Evolutionary conservation across 2,113 vertebrate species (phyloP), one percentile per base, ranked within the genome.

Genomic region (Rhadina sibilatrix): DNA sequence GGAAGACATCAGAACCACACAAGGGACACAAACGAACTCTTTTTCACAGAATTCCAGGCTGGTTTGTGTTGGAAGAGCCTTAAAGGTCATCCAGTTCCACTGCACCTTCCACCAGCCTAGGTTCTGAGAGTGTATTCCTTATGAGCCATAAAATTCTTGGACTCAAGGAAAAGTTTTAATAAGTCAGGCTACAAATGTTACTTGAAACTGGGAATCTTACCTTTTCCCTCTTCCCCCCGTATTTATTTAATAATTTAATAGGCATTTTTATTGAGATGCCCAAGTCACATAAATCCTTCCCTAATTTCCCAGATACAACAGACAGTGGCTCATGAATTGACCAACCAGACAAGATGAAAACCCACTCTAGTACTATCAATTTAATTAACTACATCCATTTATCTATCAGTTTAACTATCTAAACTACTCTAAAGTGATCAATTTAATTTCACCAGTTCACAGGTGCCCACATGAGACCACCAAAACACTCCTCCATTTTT

Each of bases 151-250:
- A 72, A 88, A 18, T 9, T 15, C 61, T 54, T n/a, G 6, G 5
- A 61, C 20, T 13, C 37, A 60, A 61, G 37, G n/a, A 83, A 72
- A 71, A 80, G 12, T 33, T 15, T 52, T 25, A 63, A 35, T 35
- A 71, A 75, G 3, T 25, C 35, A 82, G 52, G 23, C 18, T 64
- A 79, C 23, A 83, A 40, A 59, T 38, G 21, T 21, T 66, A 54
- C 23, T 83, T 68, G 33, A 92, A 53, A 12, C 25, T 68, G 19
- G 9, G 16, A 87, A 71, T 46, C 11, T 15, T 42, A 23, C 11
- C 24, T 50, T 38, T 22, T 10, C 12, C 7, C 12, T 23, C 24
- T 10, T 10, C 2, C 2, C 11, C 3, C 0, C 0, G 2, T 1
- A 33, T 50, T 31, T 14, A 8, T 19, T 16, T 10, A 23, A 10